Percentiles rank a stretch among this genome's conserved stretches.
Evolutionary conservation across 2,113 vertebrate genomes (phyloP).

Genomic region (Myxocyprinus asiaticus): DNA sequence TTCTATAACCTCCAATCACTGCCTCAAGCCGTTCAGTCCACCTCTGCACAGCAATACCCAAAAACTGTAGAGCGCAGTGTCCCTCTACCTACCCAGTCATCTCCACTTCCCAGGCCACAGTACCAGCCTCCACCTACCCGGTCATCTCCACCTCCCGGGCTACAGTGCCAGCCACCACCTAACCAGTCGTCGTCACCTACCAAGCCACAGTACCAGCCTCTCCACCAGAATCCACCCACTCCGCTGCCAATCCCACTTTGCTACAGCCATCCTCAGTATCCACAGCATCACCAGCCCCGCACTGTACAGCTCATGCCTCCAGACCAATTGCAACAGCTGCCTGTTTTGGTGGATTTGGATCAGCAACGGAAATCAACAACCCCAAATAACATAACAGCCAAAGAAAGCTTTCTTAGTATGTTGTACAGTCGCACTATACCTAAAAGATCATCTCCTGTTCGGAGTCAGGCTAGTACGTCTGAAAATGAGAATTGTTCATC

Average conservation of each 20-base stretch:
- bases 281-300: constrained; percentile 14
- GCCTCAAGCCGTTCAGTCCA: constrained; percentile 34
- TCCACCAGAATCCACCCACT: not conserved
- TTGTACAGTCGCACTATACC: too few species aligned
- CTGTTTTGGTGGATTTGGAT: constrained; percentile 8
- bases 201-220: constrained; percentile 4
- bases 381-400: not conserved
- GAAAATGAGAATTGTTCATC: too few species aligned
- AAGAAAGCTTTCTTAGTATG: not conserved
- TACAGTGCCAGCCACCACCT: constrained; percentile 1
- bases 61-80: constrained; percentile 20
- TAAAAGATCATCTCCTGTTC: too few species aligned
- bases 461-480: too few species aligned
- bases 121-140: not conserved
- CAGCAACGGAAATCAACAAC: not conserved
- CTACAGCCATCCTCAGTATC: constrained; percentile 5
- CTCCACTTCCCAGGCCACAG: constrained; percentile 9
- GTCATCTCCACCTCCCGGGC: not conserved
- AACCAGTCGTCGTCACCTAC: not conserved
- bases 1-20: constrained; percentile 30
- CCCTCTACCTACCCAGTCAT: not conserved
- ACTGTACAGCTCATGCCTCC: not conserved
- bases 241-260: constrained; percentile 2
- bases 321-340: constrained; percentile 2
- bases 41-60: constrained; percentile 22